phyloP scores from a whole-genome alignment of 2,888 invertebrate genomes.

The Amphiduros pacificus region DNA sequence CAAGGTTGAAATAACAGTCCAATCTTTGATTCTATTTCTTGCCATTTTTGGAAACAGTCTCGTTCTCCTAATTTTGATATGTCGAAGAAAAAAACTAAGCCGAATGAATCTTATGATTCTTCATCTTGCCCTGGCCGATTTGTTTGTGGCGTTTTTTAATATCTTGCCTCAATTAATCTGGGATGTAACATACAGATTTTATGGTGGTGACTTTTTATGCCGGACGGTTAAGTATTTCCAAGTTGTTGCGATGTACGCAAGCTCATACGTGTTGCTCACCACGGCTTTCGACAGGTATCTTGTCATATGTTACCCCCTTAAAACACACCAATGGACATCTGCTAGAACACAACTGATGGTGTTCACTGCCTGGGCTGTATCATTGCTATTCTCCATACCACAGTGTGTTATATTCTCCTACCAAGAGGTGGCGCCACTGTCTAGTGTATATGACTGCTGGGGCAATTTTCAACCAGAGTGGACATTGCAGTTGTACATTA shows the following conservation, averaged over 20 bases:
- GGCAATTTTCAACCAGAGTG: conserved; percentile 47
- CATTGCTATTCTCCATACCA: conserved; percentile 59
- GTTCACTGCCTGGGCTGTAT: conserved; percentile 59
- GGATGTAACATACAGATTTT: conserved; percentile 45
- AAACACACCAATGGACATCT: conserved; percentile 63
- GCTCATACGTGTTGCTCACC: conserved; percentile 55
- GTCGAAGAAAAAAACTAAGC: conserved; percentile 62
- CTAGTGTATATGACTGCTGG: conserved; percentile 50
- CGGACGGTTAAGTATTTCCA: conserved; percentile 68
- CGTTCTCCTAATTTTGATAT: conserved; percentile 39
- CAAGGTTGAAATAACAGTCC: conserved; percentile 36
- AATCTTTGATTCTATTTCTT: conserved; percentile 36
- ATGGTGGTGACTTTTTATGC: conserved; percentile 61
- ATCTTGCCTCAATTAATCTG: conserved; percentile 64
- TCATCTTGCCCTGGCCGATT: conserved; percentile 71
- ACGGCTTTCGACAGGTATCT: conserved; percentile 60
- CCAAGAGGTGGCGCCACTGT: conserved; percentile 20
- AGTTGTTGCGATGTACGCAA: conserved; percentile 55
- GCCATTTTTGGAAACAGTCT: conserved; percentile 44
- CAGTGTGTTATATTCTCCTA: conserved; percentile 59
- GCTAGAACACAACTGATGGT: conserved; percentile 58
- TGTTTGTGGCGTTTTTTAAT: conserved; percentile 70
- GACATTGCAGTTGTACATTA: conserved; percentile 53
- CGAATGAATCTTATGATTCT: conserved; percentile 73
- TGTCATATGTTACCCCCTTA: conserved; percentile 66